Base-by-base conservation (phyloP, 2,888 invertebrate species). In the Drosophila robusta region DNA sequence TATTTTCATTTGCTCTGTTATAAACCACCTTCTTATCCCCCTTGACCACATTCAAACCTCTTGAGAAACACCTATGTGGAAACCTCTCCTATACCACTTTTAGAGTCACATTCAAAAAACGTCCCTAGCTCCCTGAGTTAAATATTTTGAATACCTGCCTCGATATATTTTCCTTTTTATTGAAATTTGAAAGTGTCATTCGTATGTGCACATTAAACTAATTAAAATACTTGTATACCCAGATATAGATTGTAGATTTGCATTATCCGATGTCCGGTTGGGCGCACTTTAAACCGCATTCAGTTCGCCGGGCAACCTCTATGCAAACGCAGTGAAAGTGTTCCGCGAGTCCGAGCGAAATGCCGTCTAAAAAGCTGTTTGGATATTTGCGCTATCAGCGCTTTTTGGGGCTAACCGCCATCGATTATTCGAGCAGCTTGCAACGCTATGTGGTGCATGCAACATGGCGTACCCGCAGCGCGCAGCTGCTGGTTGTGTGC, bases 331-430 rank as follows among this genome's bases (percentile, higher is more conserved):
- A 51, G 14, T 14, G 3, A 39, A 6, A 39, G 47, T 70, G 56
- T 22, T 47, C 56, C 56, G 42, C 12, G 32, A 29, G 11, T 47
- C 56, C 56, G 42, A 14, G 32, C 18, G 11, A 2, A 16, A 32
- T 55, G 24, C 41, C 39, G n/a, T 4, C 22, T 1, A 24, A 36
- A 26, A 46, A 5, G 29, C 39, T 56, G 11, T 9, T 75, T 7
- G 14, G 22, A 0, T 26, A 34, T 22, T 9, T 75, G 38, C 26
- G 34, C 22, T 76, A 70, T n/a, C 76, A 74, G 9, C 58, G 76
- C 0, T 54, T 29, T 22, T 44, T 74, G 32, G 77, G 76, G 12
- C 34, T 76, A n/a, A 56, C 32, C 14, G 14, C 70, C 41, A 44
- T 73, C 14, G 32, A 45, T 3, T 76, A 52, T 29, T 71, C 60